Percentiles rank a stretch among this genome's conserved stretches.
These are phyloP conservation scores for Enteromius mattozi DNA, from an alignment of 2,797 vertebrate species.

Conservation along the genomic window DNA sequence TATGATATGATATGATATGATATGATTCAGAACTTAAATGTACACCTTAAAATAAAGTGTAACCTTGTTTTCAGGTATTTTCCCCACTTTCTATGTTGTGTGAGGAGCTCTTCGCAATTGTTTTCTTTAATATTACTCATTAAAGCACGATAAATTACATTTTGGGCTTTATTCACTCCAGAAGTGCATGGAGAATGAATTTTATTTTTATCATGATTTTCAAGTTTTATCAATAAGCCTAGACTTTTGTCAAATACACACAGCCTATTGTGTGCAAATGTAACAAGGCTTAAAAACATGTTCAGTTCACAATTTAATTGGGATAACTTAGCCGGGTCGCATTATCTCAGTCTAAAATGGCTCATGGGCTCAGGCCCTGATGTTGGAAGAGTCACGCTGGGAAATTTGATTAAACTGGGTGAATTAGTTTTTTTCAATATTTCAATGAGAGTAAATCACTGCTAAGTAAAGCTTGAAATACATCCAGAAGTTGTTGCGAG, in stretches of 20 bases:
- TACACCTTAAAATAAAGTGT: not conserved
- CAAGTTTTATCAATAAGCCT: not conserved
- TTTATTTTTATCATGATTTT: not conserved
- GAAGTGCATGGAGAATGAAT: not conserved
- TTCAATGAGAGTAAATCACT: not conserved
- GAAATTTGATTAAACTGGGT: not conserved
- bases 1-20: no score
- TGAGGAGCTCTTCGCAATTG: not conserved
- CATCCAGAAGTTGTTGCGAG: not conserved
- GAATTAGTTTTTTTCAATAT: not conserved
- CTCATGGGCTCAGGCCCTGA: not conserved
- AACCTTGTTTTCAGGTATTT: not conserved
- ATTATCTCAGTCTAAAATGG: conserved; percentile 5
- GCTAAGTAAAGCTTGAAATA: not conserved
- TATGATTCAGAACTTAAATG: no score
- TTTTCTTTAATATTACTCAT: not conserved
- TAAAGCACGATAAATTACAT: not conserved
- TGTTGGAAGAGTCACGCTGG: conserved; percentile 4
- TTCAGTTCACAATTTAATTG: not conserved
- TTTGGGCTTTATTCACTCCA: not conserved
- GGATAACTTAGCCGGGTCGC: not conserved
- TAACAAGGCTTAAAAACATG: not conserved
- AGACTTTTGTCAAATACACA: not conserved
- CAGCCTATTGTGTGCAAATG: not conserved
- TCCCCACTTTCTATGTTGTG: not conserved